Base-by-base conservation (phyloP, 2,888 invertebrate species). In the Drosophila anomelani region DNA sequence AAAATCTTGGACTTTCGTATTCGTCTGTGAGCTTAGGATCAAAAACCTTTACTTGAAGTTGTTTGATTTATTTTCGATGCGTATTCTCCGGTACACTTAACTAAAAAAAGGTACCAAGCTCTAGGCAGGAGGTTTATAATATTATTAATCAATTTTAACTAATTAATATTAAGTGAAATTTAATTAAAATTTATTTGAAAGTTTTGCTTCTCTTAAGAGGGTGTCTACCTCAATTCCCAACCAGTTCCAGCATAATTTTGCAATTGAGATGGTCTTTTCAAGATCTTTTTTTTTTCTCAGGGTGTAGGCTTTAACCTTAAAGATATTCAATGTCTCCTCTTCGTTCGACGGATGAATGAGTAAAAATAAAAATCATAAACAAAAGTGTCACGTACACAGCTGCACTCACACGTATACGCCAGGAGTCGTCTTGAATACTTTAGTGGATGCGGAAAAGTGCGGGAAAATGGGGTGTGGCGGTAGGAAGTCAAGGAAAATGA, bases 351-450 rank as follows among this genome's bases (percentile, higher is more conserved):
- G 70, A 60, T 74, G 70, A 69, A 76, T 69, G 71, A 70, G 69
- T 72, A 71, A 62, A 56, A 69, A 55, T 54, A 68, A 57, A 60
- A 77, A 64, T 60, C 61, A 86, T 86, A 85, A 84, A 86, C 77
- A 84, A 88, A 88, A 79, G 76, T 77, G 84, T 85, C 89, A 88
- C 84, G 89, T 86, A 77, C 69, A 76, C 60, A 47, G 34, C 29
- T 58, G 75, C 74, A 55, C 57, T 46, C 66, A 61, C 29, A 59
- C 59, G 46, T 46, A 58, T 46, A 41, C 23, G 47, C 39, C 61
- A 72, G 72, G 72, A 60, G 72, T 70, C 39, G 72, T 56, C 36
- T 63, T 77, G 87, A 74, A 78, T 77, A 73, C 81, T 51, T 51
- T 71, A 83, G 75, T 34, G 38, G 39, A 36, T 55, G 54, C 41